Evolutionary conservation across 2,888 invertebrate species (phyloP), one percentile per base, ranked within the genome.

Genomic region (Orgyia antiqua): DNA sequence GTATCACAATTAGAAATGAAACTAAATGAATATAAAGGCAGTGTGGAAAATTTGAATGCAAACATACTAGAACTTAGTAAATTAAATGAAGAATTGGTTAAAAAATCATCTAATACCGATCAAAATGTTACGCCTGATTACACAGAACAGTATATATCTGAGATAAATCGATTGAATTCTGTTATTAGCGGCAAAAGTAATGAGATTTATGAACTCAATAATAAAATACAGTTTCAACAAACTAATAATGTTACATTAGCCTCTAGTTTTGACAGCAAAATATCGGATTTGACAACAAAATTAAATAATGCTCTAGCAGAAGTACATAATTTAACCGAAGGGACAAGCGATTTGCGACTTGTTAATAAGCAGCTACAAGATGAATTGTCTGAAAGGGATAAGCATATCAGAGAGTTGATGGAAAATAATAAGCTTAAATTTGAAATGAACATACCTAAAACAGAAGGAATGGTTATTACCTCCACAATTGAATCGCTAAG

Each of bases 91-190:
- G 68, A 71, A 27, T 39, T 83, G 18, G 32, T 55, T 21, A 67
- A 70, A 27, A 75, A 67, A 42, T 48, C 53, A 20, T 43, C 52
- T 10, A 44, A 45, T 10, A 53, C 45, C 41, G 56, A 68, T 24
- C 51, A 58, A 23, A 33, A 24, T 23, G 30, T 42, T 27, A 10
- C 53, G 1, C 68, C 87, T 6, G 84, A 86, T 58, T 86, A 83
- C 48, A 84, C 86, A 4, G 84, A 84, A 34, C 84, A 84, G 42
- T 86, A 83, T 42, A 68, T 86, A 42, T 83, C 64, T 46, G 90
- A 90, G 69, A 89, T 90, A 49, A 89, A 89, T 48, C 87, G 84
- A 20, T 62, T 90, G 0, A 87, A 88, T 31, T 78, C 87, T 30
- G 45, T 87, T 18, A 53, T 90, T 2, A 76, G 76, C 18, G 78